Evolutionary conservation across 2,888 invertebrate genomes (phyloP).

Genomic region (Cephalotes varians): DNA sequence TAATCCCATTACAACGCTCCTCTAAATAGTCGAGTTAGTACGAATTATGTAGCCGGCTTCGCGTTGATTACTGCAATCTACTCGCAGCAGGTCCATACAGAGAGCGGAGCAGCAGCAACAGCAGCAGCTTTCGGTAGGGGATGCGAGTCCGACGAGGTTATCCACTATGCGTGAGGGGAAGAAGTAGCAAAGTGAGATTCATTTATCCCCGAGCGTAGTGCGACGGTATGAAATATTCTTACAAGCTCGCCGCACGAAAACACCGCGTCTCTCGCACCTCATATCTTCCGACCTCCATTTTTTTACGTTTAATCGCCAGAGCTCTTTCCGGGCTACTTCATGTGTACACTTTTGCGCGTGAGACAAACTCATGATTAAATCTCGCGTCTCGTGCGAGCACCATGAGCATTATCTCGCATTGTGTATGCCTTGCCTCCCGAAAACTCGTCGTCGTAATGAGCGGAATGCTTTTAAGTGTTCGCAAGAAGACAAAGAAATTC

Average conservation of each 20-base stretch:
- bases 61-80: slow-evolving; percentile 56
- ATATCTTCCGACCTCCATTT: slow-evolving; percentile 1
- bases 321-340: background rate
- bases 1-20: slow-evolving; percentile 58
- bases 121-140: background rate
- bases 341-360: background rate
- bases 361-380: background rate
- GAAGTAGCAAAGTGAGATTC: slow-evolving; percentile 44
- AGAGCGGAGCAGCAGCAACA: background rate
- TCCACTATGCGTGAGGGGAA: background rate
- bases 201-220: slow-evolving; percentile 31
- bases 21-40: slow-evolving; percentile 62
- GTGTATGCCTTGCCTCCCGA: background rate
- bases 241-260: background rate
- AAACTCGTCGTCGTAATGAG: slow-evolving; percentile 33
- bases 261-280: background rate
- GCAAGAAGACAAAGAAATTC: background rate
- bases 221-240: slow-evolving; percentile 35
- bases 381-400: background rate
- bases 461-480: slow-evolving; percentile 40
- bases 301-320: slow-evolving; percentile 13
- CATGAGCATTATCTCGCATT: background rate
- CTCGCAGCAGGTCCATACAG: slow-evolving; percentile 38
- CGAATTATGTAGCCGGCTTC: slow-evolving; percentile 50
- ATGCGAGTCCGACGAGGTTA: slow-evolving; percentile 30